Evolutionary conservation across 2,113 vertebrate species (phyloP), one percentile per base, ranked within the genome.

Genomic region (Hippocampus barbouri): DNA sequence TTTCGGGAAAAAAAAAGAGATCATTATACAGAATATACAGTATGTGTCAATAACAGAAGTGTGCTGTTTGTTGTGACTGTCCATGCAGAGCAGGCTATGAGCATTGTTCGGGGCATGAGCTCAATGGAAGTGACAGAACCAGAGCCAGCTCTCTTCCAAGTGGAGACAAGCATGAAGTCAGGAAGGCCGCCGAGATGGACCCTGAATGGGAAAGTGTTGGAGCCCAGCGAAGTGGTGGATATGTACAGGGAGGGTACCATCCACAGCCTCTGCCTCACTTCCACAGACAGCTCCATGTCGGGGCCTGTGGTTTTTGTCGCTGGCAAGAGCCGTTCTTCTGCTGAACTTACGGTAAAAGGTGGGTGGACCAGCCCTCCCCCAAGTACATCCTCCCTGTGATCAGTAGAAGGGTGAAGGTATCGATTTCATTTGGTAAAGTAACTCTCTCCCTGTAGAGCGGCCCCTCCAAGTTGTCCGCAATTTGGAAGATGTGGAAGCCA

Each of bases 301-400:
- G 97, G 97, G 12, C 85, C 90, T 0, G 74, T 98, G 70, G 89
- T 96, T 71, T 98, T 98, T 87, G 93, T 92, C 1, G 94, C 95
- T 0, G 97, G 97, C 67, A 99, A 99, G 88, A 94, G 96, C 11
- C 96, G 94, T 75, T 97, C 95, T 67, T 90, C 91, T 0, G 95
- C 96, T 0, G 92, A 90, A 78, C 91, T 99, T 1, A 91, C 91
- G 0, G 95, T 99, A 70, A 95, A 93, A 85, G 97, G 97, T 97
- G 88, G 88, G 67, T 57, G 15, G 27, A 8, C 2, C 64, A 16
- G 38, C 18, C 15, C 9, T 67, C 4, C 5, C 41, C 68, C 25
- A 56, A 56, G 27, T 30, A 20, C 56, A 27, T 61, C 41, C 54
- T 27, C 34, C 40, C 15, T 7, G 25, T 54, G 14, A 54, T 25